These are phyloP conservation scores for Pristionchus maxplancki DNA, from an alignment of 2,888 invertebrate genomes.

Conservation along the genomic window DNA sequence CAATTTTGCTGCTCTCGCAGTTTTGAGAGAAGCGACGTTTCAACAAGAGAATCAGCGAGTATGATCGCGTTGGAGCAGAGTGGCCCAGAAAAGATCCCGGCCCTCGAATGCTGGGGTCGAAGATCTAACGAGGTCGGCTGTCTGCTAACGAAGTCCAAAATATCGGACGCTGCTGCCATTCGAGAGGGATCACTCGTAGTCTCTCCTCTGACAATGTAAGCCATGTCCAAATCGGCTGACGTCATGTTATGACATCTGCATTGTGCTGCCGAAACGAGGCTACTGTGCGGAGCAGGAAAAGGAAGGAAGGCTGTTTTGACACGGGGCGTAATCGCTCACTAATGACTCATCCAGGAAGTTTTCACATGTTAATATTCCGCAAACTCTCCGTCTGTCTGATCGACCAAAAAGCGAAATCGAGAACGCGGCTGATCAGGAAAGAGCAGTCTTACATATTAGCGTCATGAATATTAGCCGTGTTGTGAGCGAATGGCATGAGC, in stretches of 20 bases:
- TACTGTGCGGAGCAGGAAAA: not conserved
- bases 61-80: not conserved
- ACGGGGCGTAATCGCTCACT: not conserved
- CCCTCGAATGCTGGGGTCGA: not conserved
- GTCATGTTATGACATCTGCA: not conserved
- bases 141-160: too few species aligned
- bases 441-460: not conserved
- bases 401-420: not conserved
- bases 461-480: not conserved
- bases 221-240: too few species aligned
- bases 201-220: too few species aligned
- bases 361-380: not conserved
- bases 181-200: too few species aligned
- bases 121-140: not conserved
- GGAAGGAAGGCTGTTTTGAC: not conserved
- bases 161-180: too few species aligned
- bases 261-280: not conserved
- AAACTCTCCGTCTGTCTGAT: not conserved
- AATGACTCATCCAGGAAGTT: not conserved
- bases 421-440: not conserved
- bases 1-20: not conserved
- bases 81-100: not conserved
- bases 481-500: not conserved
- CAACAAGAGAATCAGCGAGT: not conserved
- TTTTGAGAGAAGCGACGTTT: not conserved